Base-by-base conservation (phyloP, 2,888 invertebrate genomes). In the Polymixis lichenea region DNA sequence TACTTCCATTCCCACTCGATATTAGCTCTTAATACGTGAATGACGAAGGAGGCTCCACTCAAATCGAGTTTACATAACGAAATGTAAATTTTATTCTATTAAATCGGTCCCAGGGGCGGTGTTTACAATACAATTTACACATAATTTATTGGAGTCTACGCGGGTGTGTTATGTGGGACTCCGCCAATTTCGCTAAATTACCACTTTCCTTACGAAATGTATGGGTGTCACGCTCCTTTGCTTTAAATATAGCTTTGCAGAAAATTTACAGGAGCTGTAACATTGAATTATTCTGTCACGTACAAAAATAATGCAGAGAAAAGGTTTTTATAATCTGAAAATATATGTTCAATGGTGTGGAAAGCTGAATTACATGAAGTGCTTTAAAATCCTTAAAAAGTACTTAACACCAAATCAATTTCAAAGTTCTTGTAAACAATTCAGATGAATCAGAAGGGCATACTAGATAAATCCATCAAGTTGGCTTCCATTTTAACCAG, bases 101-200 rank as follows among this genome's bases (percentile, higher is more conserved):
- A 89, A 89, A 91, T 89, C 88, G 87, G 72, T 86, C 86, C 86
- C 88, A 71, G 81, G 87, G 86, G 87, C 79, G 86, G 80, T 88
- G 87, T 91, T 90, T 89, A 89, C 89, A 89, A 89, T 89, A 90
- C 89, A 91, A 90, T 91, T 90, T 89, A 87, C 86, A 88, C 89
- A 78, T 89, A 90, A 91, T 90, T 90, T 90, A 90, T 89, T 89
- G 84, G 82, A 88, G 83, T 84, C 87, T 86, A 75, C 75, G 80
- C 72, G 84, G 84, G 84, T 85, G 80, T 85, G 86, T 88, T 84
- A 86, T 85, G 85, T 82, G 86, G 86, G 85, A 84, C 67, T 80
- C 70, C 65, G 68, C 71, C 80, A 83, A 87, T 86, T 87, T 87
- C 72, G 58, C 67, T 38, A 86, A 87, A 87, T 87, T 84, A 84